Percentiles rank a stretch among this genome's conserved stretches.
phyloP scores from a whole-genome alignment of 2,888 invertebrate genomes.

The Ceraclea dissimilis region DNA sequence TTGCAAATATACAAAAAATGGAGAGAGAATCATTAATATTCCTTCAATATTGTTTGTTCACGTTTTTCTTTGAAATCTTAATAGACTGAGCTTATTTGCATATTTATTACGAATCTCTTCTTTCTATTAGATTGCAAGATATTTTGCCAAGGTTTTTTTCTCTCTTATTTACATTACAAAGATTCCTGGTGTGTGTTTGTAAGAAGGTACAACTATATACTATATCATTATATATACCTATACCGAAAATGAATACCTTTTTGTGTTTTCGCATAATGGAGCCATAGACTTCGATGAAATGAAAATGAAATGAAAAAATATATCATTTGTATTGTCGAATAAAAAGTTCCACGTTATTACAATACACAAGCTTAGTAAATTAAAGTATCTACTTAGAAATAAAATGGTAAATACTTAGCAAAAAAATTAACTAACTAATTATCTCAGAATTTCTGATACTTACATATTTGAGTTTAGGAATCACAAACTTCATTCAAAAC shows the following conservation, averaged over 20 bases:
- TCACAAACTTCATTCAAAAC: too few species aligned
- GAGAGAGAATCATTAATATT: too few species aligned
- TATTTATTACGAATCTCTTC: slow-evolving; percentile 14
- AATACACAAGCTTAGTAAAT: too few species aligned
- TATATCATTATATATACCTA: background rate
- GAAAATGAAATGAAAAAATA: background rate
- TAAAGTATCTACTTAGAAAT: too few species aligned
- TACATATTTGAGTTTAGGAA: too few species aligned
- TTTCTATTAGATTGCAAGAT: slow-evolving; percentile 8
- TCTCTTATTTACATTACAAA: slow-evolving; percentile 11
- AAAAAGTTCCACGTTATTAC: too few species aligned
- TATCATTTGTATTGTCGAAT: background rate
- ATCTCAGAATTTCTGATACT: too few species aligned
- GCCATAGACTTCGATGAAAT: background rate
- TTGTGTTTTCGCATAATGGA: background rate
- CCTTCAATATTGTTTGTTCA: too few species aligned
- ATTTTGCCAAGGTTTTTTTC: slow-evolving; percentile 17
- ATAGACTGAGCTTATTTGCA: slow-evolving; percentile 10
- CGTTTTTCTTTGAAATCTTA: background rate
- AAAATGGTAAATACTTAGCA: too few species aligned
- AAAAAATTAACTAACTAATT: too few species aligned
- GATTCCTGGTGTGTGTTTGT: slow-evolving; percentile 5
- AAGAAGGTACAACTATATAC: background rate
- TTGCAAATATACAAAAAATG: too few species aligned
- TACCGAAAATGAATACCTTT: background rate